Base-by-base conservation (phyloP, 2,888 invertebrate species). In the Escarpia spicata region DNA sequence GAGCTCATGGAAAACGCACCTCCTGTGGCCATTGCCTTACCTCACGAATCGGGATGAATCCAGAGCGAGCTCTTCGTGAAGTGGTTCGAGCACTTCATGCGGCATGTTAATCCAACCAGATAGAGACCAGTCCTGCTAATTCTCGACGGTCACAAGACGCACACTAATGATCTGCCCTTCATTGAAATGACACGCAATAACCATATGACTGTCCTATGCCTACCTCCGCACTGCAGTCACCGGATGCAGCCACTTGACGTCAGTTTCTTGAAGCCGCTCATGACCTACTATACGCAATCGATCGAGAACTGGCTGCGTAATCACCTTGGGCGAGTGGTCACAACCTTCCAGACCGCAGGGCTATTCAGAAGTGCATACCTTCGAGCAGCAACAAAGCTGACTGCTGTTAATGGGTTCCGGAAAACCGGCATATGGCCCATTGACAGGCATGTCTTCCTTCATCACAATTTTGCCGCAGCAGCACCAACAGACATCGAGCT, bases 101-200 rank as follows among this genome's bases (percentile, higher is more conserved):
- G 94, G 43, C 92, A 93, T 91, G 93, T 94, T 43, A 95, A 95
- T 37, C 37, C 37, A n/a, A n/a, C n/a, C n/a, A n/a, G n/a, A 91
- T 94, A 95, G 45, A 94, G 95, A n/a, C 95, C 95, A 91, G 95
- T 95, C 6, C 93, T 96, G 60, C 92, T 96, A 26, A 94, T 96
- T 37, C 92, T 96, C 15, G 96, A 96, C 94, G 96, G 96, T n/a
- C 96, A 37, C n/a, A n/a, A n/a, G n/a, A n/a, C n/a, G n/a, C n/a
- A n/a, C n/a, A n/a, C n/a, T n/a, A 37, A 37, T 37, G 0, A 37
- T 37, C 37, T 12, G 19, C 60, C 45, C 45, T 45, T 45, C 10
- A 1, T 45, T 45, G 45, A 45, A 45, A 45, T 45, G 45, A 9
- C 45, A 45, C 45, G 45, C 45, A 45, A 45, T 9, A 45, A 45